Percentiles rank a stretch among this genome's conserved stretches.
Evolutionary conservation across 2,888 invertebrate genomes (phyloP).

Genomic region (Acanthoscelides obtectus): DNA sequence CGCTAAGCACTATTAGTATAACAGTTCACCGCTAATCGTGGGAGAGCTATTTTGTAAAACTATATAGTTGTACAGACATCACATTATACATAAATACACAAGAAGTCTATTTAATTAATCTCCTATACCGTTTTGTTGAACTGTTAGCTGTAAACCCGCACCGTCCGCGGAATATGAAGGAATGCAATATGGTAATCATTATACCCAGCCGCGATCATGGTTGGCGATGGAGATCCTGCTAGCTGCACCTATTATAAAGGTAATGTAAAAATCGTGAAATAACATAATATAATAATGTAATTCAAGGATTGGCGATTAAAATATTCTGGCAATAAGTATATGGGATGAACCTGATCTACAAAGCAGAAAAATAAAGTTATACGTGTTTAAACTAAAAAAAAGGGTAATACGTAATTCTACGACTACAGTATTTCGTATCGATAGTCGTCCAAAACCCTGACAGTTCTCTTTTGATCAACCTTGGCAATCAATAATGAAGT

Average conservation of each 20-base stretch:
- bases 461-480: too few relatives aligned
- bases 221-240: not conserved
- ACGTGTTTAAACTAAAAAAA: too few relatives aligned
- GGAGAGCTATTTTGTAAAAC: not conserved
- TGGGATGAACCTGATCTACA: too few relatives aligned
- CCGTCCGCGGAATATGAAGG: not conserved
- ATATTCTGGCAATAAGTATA: not conserved
- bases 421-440: too few relatives aligned
- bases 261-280: not conserved
- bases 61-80: not conserved
- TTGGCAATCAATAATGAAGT: too few relatives aligned
- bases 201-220: not conserved
- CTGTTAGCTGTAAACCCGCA: not conserved
- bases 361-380: too few relatives aligned
- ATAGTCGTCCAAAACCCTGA: too few relatives aligned
- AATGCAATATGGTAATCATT: not conserved
- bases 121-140: not conserved
- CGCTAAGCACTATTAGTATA: not conserved
- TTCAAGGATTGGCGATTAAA: not conserved
- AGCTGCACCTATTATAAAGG: not conserved
- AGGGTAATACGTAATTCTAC: too few relatives aligned
- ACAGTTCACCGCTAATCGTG: not conserved
- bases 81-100: not conserved
- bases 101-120: not conserved
- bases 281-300: not conserved